Evolutionary conservation across 1,140 invertebrate genomes (phyloP), one percentile per base, ranked within the genome.

Genomic region (Tenebrio molitor): DNA sequence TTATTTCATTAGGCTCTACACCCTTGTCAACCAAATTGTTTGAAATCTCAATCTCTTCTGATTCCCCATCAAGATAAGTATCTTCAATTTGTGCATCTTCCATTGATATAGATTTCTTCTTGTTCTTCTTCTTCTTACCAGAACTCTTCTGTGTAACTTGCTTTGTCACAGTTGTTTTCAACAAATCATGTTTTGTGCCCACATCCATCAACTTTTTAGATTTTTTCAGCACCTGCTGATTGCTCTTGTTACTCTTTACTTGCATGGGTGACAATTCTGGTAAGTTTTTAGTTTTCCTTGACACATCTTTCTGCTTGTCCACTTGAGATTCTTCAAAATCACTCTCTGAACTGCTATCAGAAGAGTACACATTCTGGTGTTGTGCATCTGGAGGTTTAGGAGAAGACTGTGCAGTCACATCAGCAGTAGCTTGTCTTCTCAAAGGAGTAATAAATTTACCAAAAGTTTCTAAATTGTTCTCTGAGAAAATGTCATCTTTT

Each of bases 401-500:
- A 29, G 44, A 67, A 33, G 29, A 53, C 25, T 25, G 41, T 8
- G 16, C 34, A 10, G 12, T n/a, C 10, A n/a, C 5, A 39, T 33
- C 42, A 7, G 62, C 64, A 62, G 33, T 50, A 53, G 69, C 39
- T 23, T 36, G 7, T 2, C 8, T 58, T 72, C 73, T 72, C 19
- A 66, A 65, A 6, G 77, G 77, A 19, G 76, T 76, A 42, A 80
- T 79, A 14, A 77, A 74, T 33, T 79, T 74, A 39, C 74, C 67
- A 71, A 80, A 80, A 58, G 62, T 73, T 16, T 79, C 78, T 12
- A 80, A 73, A 71, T 78, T 74, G 33, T 50, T 73, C 16, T 73
- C 76, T 1, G 66, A 34, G 50, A 80, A 80, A 16, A 80, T 50
- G 44, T 77, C 76, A 36, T 79, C 76, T 66, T 66, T 79, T 6